phyloP scores from a whole-genome alignment of 2,113 vertebrate species.

The Psettodes erumei region DNA sequence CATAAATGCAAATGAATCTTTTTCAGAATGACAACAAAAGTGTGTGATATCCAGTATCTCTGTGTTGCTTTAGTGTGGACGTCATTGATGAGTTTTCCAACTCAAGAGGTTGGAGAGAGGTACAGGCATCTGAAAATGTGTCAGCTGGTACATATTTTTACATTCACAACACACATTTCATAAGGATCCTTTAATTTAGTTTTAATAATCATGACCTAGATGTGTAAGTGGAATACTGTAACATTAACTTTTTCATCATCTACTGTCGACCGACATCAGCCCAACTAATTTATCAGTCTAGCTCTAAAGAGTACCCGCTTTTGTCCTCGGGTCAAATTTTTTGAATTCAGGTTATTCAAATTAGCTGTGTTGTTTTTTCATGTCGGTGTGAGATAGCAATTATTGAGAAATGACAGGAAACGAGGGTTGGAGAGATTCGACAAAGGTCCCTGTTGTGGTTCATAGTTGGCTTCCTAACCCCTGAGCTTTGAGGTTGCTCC shows the following conservation, averaged over 20 bases:
- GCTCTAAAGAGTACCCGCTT: neutral
- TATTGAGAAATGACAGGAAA: neutral
- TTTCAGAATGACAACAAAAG: slow-evolving; percentile 13
- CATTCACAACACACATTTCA: neutral
- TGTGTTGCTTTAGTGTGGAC: slow-evolving; percentile 2
- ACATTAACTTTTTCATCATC: neutral
- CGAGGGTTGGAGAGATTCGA: neutral
- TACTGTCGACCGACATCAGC: neutral
- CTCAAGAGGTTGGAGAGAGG: neutral
- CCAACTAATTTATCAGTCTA: neutral
- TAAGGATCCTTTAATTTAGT: neutral
- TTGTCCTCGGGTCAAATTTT: neutral
- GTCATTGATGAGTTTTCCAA: neutral
- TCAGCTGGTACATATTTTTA: neutral
- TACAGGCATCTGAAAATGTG: neutral
- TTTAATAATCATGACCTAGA: neutral
- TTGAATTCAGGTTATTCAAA: neutral
- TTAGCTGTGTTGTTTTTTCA: neutral
- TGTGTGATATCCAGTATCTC: too few species aligned
- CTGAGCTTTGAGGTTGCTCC: neutral
- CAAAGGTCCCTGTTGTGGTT: neutral
- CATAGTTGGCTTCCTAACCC: neutral
- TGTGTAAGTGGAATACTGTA: neutral
- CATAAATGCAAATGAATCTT: slow-evolving; percentile 54
- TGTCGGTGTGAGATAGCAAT: neutral